Conservation (phyloP, 2,888 invertebrate species). For the Clanis bilineata region DNA sequence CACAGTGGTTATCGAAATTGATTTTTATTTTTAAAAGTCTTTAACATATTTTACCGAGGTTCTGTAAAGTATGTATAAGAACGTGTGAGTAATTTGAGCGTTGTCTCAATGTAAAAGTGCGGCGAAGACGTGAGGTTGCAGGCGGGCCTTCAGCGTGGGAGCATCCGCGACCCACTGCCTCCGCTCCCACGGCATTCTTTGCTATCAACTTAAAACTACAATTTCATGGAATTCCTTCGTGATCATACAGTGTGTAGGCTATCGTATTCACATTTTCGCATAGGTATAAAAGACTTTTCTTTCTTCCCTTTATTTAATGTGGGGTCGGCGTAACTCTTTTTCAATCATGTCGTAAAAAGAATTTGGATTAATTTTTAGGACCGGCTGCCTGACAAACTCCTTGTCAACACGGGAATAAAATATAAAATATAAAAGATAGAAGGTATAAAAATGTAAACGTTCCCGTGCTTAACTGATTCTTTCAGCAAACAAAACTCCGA, state of each 20-base stretch:
- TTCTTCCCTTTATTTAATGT: too few relatives aligned
- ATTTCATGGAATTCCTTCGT: constrained; percentile 5
- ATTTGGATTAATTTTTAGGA: too few relatives aligned
- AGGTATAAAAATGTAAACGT: neutral
- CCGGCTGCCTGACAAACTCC: too few relatives aligned
- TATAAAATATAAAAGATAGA: too few relatives aligned
- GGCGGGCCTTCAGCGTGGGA: constrained; percentile 36
- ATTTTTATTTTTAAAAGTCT: neutral
- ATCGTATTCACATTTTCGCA: neutral
- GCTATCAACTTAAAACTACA: constrained; percentile 25
- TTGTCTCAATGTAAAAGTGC: constrained; percentile 38
- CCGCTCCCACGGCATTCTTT: constrained; percentile 39
- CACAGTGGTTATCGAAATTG: too few relatives aligned
- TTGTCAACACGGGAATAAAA: too few relatives aligned
- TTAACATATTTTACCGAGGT: neutral
- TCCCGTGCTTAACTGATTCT: neutral
- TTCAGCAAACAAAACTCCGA: neutral
- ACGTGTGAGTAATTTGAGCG: constrained; percentile 19
- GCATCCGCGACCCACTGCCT: constrained; percentile 39
- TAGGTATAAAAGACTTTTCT: too few relatives aligned
- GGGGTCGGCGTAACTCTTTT: too few relatives aligned
- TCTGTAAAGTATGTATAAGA: neutral
- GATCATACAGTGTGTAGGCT: neutral
- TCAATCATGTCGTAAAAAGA: too few relatives aligned
- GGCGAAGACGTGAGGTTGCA: constrained; percentile 27